Evolutionary conservation across 2,888 invertebrate genomes (phyloP), one percentile per base, ranked within the genome.

Genomic region (Clivina fossor): DNA sequence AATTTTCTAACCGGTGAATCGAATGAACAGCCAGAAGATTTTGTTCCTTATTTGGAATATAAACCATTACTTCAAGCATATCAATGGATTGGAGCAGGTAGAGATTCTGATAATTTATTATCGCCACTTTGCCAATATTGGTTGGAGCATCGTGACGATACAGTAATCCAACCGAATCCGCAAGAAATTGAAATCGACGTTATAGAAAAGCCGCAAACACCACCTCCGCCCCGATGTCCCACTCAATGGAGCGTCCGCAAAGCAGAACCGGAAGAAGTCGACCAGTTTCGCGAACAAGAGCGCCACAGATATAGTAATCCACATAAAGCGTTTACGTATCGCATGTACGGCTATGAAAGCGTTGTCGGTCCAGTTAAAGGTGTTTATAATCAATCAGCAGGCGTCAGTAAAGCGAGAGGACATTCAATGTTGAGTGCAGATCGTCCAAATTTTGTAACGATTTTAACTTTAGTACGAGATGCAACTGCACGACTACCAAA

Each of bases 71-170:
- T 84, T 58, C 83, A 85, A 69, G 78, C 83, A 66, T 92, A 90
- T 72, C 88, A 90, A 67, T 96, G 96, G 96, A 95, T 95, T 58
- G 95, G 95, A 1, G 92, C 92, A 4, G 94, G 94, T 0, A 79
- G 95, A 3, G 95, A 96, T 71, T 87, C 90, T 2, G 94, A 94
- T 71, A 80, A 84, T 2, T 81, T 88, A 32, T 75, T 95, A 9
- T 76, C 82, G 3, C 80, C 85, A 2, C 74, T 94, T 49, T 93
- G 89, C 67, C 82, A 85, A 58, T 85, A 86, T 63, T 95, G 94
- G 90, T 74, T 92, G 61, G 79, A 85, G 22, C 81, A 86, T 37
- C 72, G 79, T 26, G 76, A 77, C 48, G 78, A 80, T 38, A 46
- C 44, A 15, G 19, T 44, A 16, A 9, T 54, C n/a, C 35, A 20